phyloP scores from a whole-genome alignment of 2,797 vertebrate species.

The Melanotaenia nigrans region DNA sequence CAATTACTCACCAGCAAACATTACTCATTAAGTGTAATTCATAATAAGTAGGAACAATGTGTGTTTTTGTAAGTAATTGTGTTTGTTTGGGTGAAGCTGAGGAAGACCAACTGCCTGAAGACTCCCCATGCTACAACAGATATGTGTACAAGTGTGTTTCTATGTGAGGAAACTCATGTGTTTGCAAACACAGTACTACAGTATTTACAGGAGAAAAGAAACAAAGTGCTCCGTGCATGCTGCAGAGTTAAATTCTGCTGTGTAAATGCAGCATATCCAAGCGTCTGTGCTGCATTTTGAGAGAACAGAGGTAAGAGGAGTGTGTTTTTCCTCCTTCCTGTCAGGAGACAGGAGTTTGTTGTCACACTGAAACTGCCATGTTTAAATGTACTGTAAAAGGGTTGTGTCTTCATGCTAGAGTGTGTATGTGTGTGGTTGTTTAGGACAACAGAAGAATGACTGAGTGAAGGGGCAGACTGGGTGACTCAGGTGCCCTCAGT shows the following conservation, averaged over 20 bases:
- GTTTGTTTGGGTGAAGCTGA: constrained; percentile 31
- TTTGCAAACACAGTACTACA: not conserved
- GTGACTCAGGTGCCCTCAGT: constrained; percentile 76
- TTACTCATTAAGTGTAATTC: constrained; percentile 18
- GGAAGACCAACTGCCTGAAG: constrained; percentile 72
- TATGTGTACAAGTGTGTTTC: constrained; percentile 11
- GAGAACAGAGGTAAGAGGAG: constrained; percentile 21
- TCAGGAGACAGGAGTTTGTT: constrained; percentile 33
- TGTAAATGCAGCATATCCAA: constrained; percentile 3
- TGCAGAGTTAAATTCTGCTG: not conserved
- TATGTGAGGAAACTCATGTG: not conserved
- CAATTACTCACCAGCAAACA: constrained; percentile 23
- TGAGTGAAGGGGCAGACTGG: constrained; percentile 68
- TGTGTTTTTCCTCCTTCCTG: constrained; percentile 58
- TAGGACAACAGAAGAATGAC: constrained; percentile 68
- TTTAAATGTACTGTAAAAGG: constrained; percentile 36
- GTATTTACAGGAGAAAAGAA: not conserved
- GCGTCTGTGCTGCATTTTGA: not conserved
- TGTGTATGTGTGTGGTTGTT: constrained; percentile 11
- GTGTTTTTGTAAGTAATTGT: constrained; percentile 23
- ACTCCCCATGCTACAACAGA: constrained; percentile 60
- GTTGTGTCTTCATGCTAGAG: constrained; percentile 22
- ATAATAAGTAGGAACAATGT: constrained; percentile 10
- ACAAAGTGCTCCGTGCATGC: not conserved
- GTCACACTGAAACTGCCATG: constrained; percentile 45